phyloP scores from a whole-genome alignment of 2,113 vertebrate genomes.

The Dolichotis patagonum region DNA sequence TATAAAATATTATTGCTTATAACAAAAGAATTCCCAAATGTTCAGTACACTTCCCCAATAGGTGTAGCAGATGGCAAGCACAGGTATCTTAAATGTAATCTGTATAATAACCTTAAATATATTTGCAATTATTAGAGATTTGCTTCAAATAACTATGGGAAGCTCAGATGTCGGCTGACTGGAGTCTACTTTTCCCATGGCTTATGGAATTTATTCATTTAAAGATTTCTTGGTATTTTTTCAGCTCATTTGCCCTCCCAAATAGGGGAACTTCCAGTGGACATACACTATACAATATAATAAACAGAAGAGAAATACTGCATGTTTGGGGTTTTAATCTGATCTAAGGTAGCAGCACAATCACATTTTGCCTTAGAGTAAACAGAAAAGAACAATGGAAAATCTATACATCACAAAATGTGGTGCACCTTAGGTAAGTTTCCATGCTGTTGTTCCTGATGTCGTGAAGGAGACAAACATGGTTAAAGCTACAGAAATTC shows the following conservation, averaged over 20 bases:
- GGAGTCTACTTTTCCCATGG: not conserved
- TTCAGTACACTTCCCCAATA: conserved; percentile 38
- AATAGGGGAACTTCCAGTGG: not conserved
- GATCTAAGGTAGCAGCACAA: not conserved
- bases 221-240: not conserved
- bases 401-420: not conserved
- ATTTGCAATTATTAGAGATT: conserved; percentile 66
- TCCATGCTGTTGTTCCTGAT: not conserved
- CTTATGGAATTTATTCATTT: not conserved
- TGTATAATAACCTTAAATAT: conserved; percentile 52
- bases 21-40: conserved; percentile 68
- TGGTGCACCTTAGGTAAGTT: not conserved
- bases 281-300: not conserved
- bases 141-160: not conserved
- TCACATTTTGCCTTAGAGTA: not conserved
- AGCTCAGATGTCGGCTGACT: not conserved
- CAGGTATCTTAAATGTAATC: conserved; percentile 56
- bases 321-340: not conserved
- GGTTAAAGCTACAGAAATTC: not conserved
- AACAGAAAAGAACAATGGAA: not conserved
- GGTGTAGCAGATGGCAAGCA: conserved; percentile 51
- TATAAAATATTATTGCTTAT: conserved; percentile 73
- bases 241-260: not conserved
- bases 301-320: not conserved
- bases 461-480: not conserved